phyloP scores from a whole-genome alignment of 2,797 vertebrate genomes.

The Microctenopoma stevenorrisi region DNA sequence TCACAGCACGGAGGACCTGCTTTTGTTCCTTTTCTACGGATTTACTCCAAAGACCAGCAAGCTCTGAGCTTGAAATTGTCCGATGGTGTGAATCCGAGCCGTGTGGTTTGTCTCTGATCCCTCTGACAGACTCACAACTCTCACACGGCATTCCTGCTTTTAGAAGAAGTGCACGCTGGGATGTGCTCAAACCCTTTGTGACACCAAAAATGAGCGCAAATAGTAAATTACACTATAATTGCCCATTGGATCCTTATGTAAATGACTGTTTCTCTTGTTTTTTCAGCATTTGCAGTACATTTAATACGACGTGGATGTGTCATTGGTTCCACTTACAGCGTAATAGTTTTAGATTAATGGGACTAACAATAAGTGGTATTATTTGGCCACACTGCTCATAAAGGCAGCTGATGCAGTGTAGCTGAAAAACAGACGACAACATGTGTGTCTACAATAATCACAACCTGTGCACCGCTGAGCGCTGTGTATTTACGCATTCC shows the following conservation, averaged over 20 bases:
- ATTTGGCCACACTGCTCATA: conserved; percentile 12
- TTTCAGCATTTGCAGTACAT: conserved; percentile 25
- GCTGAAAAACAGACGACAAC: conserved; percentile 17
- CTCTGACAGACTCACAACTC: conserved; percentile 26
- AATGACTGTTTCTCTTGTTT: conserved; percentile 4
- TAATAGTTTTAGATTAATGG: conserved; percentile 16
- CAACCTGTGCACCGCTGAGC: neutral
- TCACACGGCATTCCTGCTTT: conserved; percentile 8
- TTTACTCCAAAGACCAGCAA: conserved; percentile 51
- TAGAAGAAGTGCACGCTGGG: neutral
- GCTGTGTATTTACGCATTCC: conserved; percentile 31
- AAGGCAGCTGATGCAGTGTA: conserved; percentile 18
- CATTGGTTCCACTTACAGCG: conserved; percentile 13
- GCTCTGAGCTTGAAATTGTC: conserved; percentile 39
- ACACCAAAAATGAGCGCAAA: conserved; percentile 7
- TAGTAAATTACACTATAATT: conserved; percentile 8
- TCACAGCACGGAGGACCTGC: conserved; percentile 30
- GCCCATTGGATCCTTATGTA: neutral
- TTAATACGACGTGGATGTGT: neutral
- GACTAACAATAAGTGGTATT: conserved; percentile 6
- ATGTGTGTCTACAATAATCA: conserved; percentile 13
- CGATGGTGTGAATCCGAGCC: conserved; percentile 32
- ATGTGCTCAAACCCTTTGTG: neutral
- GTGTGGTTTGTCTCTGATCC: conserved; percentile 3
- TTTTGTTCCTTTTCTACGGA: conserved; percentile 56